These are phyloP conservation scores for Oxyteleia sp. DNA, from an alignment of 2,888 invertebrate genomes.

Conservation along the genomic window DNA sequence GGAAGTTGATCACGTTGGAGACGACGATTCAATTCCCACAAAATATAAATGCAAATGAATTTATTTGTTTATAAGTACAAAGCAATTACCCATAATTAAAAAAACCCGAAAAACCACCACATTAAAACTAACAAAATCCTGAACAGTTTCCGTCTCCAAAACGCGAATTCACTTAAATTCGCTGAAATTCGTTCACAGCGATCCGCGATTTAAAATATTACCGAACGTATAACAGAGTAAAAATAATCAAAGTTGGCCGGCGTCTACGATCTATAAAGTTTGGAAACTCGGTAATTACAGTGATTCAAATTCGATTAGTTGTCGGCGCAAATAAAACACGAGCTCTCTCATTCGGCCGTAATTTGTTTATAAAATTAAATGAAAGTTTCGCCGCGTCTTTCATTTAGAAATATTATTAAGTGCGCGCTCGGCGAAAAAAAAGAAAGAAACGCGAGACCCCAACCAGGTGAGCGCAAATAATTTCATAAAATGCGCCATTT, in stretches of 20 bases:
- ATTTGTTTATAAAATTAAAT: conserved; percentile 56
- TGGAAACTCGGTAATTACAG: conserved; percentile 41
- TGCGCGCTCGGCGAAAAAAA: conserved; percentile 22
- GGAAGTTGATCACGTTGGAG: no score
- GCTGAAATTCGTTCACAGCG: neutral
- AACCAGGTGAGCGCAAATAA: conserved; percentile 40
- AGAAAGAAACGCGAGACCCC: neutral
- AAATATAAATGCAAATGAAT: no score
- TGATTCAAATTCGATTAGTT: conserved; percentile 45
- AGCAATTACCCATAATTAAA: no score
- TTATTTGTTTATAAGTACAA: no score
- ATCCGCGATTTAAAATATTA: neutral
- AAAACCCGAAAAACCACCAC: no score
- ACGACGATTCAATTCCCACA: no score
- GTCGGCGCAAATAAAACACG: conserved; percentile 14
- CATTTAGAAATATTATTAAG: conserved; percentile 49
- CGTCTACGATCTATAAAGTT: conserved; percentile 27
- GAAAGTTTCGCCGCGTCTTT: conserved; percentile 31
- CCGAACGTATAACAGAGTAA: conserved; percentile 8
- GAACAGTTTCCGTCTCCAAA: no score
- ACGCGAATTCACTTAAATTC: neutral
- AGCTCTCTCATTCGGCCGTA: conserved; percentile 6
- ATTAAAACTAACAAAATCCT: no score
- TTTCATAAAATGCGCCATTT: conserved; percentile 50
- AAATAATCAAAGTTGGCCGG: conserved; percentile 39